Percentiles rank a stretch among this genome's conserved stretches.
These are phyloP conservation scores for Caenorhabditis remanei DNA, from an alignment of 1,140 invertebrate genomes.

Conservation along the genomic window DNA sequence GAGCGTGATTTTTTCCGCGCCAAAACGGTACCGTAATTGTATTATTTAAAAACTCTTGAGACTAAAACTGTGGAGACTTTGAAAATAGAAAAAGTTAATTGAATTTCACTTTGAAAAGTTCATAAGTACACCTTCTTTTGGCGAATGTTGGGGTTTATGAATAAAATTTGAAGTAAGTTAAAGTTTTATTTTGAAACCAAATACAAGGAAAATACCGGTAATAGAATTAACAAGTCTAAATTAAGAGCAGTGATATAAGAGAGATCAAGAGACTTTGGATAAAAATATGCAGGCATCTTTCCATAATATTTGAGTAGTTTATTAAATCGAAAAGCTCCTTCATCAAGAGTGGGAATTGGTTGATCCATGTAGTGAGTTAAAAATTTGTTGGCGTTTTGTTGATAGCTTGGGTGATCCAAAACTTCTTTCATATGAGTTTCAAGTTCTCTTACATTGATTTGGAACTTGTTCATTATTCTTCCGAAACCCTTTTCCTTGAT, in stretches of 20 bases:
- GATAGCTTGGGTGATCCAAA: constrained; percentile 17
- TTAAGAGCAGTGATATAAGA: constrained; percentile 1
- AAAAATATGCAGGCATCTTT: constrained; percentile 15
- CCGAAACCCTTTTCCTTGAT: constrained; percentile 51
- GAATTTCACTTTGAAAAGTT: no score
- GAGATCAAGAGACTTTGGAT: neutral
- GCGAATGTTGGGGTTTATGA: no score
- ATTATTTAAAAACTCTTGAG: no score
- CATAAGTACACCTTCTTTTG: no score
- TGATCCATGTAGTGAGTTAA: constrained; percentile 40
- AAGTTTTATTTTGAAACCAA: neutral
- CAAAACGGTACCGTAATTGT: no score
- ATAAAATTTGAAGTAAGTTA: no score
- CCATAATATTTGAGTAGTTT: neutral
- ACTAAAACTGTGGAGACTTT: no score
- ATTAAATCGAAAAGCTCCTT: constrained; percentile 39
- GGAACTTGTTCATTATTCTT: constrained; percentile 50
- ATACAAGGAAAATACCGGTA: neutral
- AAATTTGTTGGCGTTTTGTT: constrained; percentile 16
- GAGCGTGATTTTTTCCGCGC: no score
- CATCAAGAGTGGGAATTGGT: constrained; percentile 32
- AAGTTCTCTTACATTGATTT: constrained; percentile 21
- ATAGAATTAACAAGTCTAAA: neutral
- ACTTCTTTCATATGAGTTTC: constrained; percentile 8
- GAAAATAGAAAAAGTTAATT: no score